Base-by-base conservation (phyloP, 2,888 invertebrate genomes). In the Mantis religiosa region DNA sequence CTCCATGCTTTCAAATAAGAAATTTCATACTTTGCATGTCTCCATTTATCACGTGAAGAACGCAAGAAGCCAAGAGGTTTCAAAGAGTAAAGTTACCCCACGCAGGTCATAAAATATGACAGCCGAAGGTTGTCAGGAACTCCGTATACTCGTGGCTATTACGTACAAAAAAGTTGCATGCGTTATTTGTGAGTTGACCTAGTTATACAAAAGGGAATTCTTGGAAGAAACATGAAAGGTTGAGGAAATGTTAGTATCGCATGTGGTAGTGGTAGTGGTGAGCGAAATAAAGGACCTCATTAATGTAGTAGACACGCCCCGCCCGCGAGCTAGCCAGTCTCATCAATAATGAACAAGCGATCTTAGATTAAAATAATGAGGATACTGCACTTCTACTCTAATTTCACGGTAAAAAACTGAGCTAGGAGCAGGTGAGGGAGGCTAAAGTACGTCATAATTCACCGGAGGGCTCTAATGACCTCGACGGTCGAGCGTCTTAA, bases 211-310 rank as follows among this genome's bases (percentile, higher is more conserved):
- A 71, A 20, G 20, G 54, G 20, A 71, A 86, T 81, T 81, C 28
- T 86, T 28, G 71, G 71, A 86, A 81, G 28, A 86, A 86, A 86
- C 86, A 86, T 54, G 85, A 86, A 86, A 86, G 30, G 25, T 25
- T 84, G 28, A 86, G 86, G 81, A 86, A 86, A 86, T 86, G 86
- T 71, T 25, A 30, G 81, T 86, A 86, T 86, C 30, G 86, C 86
- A 86, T 86, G 86, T 71, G n/a, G 86, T 86, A 71, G 71, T 54
- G 54, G 85, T 86, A 71, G 54, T 86, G 85, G 27, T n/a, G n/a
- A n/a, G 41, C 47, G 47, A 85, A 85, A 86, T 86, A 86, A 86
- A 86, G 86, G 86, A 86, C 81, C 28, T 81, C 86, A 86, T 86
- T 86, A 71, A 86, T 86, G 28, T 71, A 81, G 86, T 81, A 86